Conservation (phyloP, 2,888 invertebrate genomes). For the Limnephilus marmoratus region DNA sequence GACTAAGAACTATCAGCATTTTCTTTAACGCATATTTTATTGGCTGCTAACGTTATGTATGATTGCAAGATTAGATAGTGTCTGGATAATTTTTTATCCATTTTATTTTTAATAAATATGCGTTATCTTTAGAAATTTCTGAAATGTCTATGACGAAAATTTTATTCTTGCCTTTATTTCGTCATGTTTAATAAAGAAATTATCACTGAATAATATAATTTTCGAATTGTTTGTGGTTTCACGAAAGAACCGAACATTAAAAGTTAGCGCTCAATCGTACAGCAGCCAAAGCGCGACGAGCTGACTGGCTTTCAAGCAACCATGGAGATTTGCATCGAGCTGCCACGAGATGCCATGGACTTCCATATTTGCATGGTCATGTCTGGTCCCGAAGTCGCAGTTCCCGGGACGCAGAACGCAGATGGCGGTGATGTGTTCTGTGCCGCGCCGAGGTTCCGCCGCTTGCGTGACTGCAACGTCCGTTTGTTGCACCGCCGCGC, state of each 20-base stretch:
- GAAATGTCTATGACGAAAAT: no score
- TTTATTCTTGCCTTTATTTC: not conserved
- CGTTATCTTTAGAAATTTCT: no score
- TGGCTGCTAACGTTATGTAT: no score
- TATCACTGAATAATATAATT: not conserved
- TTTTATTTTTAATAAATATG: no score
- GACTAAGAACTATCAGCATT: no score
- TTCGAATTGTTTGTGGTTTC: no score
- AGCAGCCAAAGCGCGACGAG: not conserved
- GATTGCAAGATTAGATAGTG: no score
- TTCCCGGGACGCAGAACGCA: not conserved
- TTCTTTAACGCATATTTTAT: no score
- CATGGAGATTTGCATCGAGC: not conserved
- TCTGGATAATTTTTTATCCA: no score
- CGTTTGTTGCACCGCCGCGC: constrained; percentile 51
- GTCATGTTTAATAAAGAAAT: not conserved
- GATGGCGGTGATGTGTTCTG: constrained; percentile 22
- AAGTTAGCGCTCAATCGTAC: not conserved
- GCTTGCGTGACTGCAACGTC: constrained; percentile 62
- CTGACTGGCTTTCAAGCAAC: not conserved
- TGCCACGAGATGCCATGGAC: not conserved
- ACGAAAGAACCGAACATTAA: not conserved
- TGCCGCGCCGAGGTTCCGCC: not conserved
- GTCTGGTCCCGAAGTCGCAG: not conserved
- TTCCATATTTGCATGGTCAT: not conserved